Conservation (phyloP, 2,113 vertebrate species). For the Thermophis baileyi region DNA sequence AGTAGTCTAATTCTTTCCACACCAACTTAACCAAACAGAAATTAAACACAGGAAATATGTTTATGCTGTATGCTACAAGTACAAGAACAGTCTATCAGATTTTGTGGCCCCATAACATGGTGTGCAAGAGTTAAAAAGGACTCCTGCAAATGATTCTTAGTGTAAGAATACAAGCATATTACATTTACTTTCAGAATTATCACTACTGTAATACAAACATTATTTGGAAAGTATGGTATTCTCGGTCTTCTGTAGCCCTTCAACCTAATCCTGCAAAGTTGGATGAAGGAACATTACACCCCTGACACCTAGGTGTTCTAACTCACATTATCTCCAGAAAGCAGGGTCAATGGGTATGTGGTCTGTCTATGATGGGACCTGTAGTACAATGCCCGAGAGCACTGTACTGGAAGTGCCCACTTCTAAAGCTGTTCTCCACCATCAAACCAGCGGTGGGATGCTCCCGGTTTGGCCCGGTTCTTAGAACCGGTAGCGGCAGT, state of each 20-base stretch:
- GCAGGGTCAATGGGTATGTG: neutral
- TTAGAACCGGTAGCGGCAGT: no score
- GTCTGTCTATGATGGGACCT: neutral
- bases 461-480: no score
- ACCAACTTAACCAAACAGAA: constrained; percentile 17
- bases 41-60: constrained; percentile 1
- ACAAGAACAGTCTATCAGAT: neutral
- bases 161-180: neutral
- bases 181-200: neutral
- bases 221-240: neutral
- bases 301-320: neutral
- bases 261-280: neutral
- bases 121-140: neutral
- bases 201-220: neutral
- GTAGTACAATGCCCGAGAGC: neutral
- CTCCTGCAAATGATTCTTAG: neutral
- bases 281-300: neutral
- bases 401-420: neutral
- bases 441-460: no score
- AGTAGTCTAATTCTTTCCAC: constrained; percentile 8
- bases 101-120: neutral
- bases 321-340: neutral
- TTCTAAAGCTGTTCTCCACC: neutral
- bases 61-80: constrained; percentile 20
- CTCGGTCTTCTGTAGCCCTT: neutral